Evolutionary conservation across 2,113 vertebrate species (phyloP).

Genomic region (Alethe diademata): DNA sequence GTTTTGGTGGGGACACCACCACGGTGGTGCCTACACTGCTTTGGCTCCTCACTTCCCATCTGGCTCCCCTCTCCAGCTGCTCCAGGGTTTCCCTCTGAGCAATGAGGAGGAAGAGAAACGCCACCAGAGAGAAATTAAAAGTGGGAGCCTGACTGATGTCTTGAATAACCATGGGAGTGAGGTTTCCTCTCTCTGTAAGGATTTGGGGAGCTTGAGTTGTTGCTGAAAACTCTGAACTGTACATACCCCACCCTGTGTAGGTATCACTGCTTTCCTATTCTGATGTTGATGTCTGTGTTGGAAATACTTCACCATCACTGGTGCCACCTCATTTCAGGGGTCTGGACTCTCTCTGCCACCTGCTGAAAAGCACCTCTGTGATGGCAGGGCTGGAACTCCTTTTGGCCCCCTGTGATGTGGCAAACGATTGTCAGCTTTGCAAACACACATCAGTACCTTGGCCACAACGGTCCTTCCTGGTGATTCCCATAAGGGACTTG

Average conservation of each 20-base stretch:
- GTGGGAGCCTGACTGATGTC: neutral
- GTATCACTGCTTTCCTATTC: neutral
- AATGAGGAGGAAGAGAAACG: neutral
- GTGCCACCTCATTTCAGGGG: neutral
- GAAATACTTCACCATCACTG: neutral
- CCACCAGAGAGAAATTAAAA: neutral
- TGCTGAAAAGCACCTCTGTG: neutral
- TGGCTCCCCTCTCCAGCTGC: neutral
- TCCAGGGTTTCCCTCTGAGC: neutral
- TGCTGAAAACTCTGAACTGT: neutral
- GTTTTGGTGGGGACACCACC: neutral
- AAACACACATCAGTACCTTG: neutral
- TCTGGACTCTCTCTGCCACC: neutral
- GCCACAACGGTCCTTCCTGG: fast-evolving
- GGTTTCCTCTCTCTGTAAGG: neutral
- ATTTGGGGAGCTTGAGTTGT: neutral
- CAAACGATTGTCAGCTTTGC: neutral
- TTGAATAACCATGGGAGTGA: neutral
- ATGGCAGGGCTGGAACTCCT: neutral
- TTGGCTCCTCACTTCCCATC: neutral
- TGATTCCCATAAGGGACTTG: neutral
- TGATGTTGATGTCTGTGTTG: neutral
- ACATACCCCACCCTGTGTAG: neutral
- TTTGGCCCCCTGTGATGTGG: fast-evolving
- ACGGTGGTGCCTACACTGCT: fast-evolving